These are phyloP conservation scores for Ormia ochracea DNA, from an alignment of 2,888 invertebrate genomes.

Conservation along the genomic window DNA sequence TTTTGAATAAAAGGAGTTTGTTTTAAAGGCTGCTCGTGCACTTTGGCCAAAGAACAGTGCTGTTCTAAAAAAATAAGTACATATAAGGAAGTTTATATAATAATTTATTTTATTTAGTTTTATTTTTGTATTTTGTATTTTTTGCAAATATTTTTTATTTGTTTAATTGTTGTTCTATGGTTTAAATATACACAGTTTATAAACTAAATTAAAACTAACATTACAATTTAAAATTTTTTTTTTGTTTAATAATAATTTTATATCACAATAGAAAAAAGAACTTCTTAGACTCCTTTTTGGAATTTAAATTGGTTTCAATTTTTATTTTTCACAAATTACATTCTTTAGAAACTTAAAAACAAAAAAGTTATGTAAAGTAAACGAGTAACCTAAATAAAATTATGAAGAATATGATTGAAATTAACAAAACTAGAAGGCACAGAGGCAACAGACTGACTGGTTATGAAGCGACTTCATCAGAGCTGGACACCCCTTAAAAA, in stretches of 20 bases:
- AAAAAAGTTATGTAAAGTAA: not conserved
- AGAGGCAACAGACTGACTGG: not conserved
- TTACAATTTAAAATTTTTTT: slow-evolving; percentile 26
- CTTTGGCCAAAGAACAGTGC: slow-evolving; percentile 5
- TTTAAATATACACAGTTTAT: slow-evolving; percentile 43
- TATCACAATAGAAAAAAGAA: slow-evolving; percentile 76
- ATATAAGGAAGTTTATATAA: not conserved
- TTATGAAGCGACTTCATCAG: not conserved
- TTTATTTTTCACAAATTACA: slow-evolving; percentile 15
- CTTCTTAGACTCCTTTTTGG: slow-evolving; percentile 58
- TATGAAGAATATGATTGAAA: slow-evolving; percentile 9
- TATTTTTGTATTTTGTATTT: not conserved
- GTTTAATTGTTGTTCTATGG: not conserved
- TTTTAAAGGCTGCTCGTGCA: not conserved
- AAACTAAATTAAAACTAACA: slow-evolving; percentile 56
- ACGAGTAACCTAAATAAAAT: slow-evolving; percentile 19
- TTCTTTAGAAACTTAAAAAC: not conserved
- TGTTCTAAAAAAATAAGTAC: not conserved
- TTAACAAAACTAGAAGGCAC: slow-evolving; percentile 1
- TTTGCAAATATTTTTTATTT: not conserved
- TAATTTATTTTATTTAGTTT: not conserved
- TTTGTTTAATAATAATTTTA: slow-evolving; percentile 67
- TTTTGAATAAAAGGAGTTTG: not conserved
- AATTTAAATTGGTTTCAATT: slow-evolving; percentile 33
- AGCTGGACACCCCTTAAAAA: not conserved